Base-by-base conservation (phyloP, 2,113 vertebrate genomes). In the Ochotona princeps region DNA sequence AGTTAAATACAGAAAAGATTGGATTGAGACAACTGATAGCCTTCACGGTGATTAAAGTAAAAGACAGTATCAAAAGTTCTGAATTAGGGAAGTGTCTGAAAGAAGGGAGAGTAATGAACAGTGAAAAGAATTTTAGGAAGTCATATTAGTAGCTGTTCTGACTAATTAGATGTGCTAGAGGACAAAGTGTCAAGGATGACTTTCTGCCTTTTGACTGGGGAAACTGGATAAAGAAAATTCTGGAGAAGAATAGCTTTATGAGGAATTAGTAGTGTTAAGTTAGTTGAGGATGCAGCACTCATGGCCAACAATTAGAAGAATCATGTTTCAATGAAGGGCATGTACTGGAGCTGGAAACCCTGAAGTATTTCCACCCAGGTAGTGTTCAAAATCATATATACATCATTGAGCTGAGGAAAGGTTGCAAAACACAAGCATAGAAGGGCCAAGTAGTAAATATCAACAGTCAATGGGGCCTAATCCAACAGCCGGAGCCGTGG, bases 31-130 rank as follows among this genome's bases (percentile, higher is more conserved):
- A 32, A 1, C 44, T 87, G 49, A 78, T 23, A 76, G 23, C 18
- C 49, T 92, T 38, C 60, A 5, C 28, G n/a, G 49, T 78, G 13
- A 47, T 60, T 87, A 75, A 89, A 83, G 44, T 20, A 83, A 86
- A 80, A 93, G 23, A 30, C 72, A n/a, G 23, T 70, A 2, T 32
- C 38, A 44, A 44, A 44, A 54, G 44, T n/a, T 51, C 26, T 61
- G 54, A 91, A 57, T 74, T 76, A 74, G 26, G n/a, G n/a, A 20
- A 92, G 38, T 74, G 47, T 91, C 76, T 66, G 78, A 75, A 93
- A 84, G n/a, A 76, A 65, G 18, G 26, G 5, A 81, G 28, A 79
- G 44, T 17, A 51, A 4, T 15, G 8, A 74, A 66, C 1, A 28
- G 47, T n/a, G 61, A 7, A 12, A 61, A 60, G 79, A 69, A 47